Conservation (phyloP, 1,140 invertebrate genomes). For the Aricia agestis region DNA sequence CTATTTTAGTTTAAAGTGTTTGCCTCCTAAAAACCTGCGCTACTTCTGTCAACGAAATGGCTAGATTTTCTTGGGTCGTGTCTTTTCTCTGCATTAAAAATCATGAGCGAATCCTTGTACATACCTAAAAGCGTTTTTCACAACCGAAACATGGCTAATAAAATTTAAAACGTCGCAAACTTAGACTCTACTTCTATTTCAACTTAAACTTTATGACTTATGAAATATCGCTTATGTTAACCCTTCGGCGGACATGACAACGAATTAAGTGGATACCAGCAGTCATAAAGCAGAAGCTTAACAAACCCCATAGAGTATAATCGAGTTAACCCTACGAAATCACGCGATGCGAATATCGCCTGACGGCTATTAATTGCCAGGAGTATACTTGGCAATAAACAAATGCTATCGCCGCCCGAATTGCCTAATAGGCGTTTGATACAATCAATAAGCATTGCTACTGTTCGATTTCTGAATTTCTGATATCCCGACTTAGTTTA, state of each 20-base stretch:
- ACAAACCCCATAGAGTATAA: conserved; percentile 44
- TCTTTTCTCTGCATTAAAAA: neutral
- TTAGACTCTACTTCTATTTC: neutral
- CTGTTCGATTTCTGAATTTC: conserved; percentile 10
- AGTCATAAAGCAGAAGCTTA: conserved; percentile 39
- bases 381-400: conserved; percentile 35
- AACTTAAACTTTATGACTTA: neutral
- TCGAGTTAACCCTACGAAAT: conserved; percentile 54
- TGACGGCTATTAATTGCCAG: conserved; percentile 39
- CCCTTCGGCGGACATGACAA: neutral
- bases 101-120: neutral
- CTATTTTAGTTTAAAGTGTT: too few species aligned
- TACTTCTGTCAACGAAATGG: too few species aligned
- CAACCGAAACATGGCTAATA: neutral
- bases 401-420: conserved; percentile 35
- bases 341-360: conserved; percentile 49
- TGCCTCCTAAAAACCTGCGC: too few species aligned
- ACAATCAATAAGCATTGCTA: conserved; percentile 42
- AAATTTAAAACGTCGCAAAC: neutral
- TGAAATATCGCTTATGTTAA: neutral
- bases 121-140: neutral
- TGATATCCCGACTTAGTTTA: neutral
- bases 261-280: conserved; percentile 18
- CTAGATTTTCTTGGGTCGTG: too few species aligned
- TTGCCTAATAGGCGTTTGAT: conserved; percentile 52